phyloP scores from a whole-genome alignment of 2,113 vertebrate genomes.

The Arvicanthis niloticus region DNA sequence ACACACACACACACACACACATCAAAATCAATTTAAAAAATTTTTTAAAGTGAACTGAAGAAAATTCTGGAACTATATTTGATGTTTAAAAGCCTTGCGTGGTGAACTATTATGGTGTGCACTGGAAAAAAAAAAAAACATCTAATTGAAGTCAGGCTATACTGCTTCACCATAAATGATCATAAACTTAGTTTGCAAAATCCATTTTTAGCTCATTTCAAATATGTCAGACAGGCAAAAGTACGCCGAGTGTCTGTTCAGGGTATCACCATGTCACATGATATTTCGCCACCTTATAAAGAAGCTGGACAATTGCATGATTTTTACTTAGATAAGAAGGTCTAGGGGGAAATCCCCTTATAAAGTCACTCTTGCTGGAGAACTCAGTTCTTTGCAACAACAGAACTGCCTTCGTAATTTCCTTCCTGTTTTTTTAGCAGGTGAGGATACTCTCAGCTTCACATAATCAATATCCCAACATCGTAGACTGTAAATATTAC shows the following conservation, averaged over 20 bases:
- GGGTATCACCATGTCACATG: neutral
- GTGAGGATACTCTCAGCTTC: neutral
- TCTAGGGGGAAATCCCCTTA: neutral
- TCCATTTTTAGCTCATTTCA: neutral
- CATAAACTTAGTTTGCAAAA: neutral
- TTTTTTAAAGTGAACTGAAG: neutral
- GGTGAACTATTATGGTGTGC: neutral
- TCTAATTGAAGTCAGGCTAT: neutral
- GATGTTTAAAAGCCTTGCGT: conserved; percentile 10
- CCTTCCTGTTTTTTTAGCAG: neutral
- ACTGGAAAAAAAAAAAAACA: neutral
- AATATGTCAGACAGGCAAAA: neutral
- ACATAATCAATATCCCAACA: neutral
- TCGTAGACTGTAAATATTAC: neutral
- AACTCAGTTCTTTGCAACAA: neutral
- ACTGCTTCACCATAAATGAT: neutral
- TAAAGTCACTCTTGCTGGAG: neutral
- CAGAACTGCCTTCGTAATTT: neutral
- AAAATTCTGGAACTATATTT: neutral
- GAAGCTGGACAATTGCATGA: neutral
- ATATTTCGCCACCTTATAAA: neutral
- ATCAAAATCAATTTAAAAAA: neutral
- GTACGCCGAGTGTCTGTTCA: neutral
- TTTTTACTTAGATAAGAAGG: neutral
- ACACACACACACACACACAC: neutral